Percentiles rank a stretch among this genome's conserved stretches.
These are phyloP conservation scores for Campylomormyrus numenius DNA, from an alignment of 2,113 vertebrate genomes.

Conservation along the genomic window DNA sequence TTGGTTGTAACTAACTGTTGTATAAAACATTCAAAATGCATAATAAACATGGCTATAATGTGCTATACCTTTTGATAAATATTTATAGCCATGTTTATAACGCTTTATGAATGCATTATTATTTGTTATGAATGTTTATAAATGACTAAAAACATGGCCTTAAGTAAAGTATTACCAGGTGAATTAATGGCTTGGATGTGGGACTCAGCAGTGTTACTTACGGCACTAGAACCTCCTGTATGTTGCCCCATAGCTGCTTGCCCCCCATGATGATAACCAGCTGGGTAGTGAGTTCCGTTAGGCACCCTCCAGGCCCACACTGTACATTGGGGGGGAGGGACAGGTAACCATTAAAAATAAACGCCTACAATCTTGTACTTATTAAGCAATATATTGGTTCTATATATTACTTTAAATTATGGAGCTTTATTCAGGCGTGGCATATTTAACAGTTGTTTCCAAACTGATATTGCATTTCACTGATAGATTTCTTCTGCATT, in stretches of 20 bases:
- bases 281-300: conserved; percentile 90
- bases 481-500: neutral
- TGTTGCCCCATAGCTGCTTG: conserved; percentile 88
- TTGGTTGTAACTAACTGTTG: neutral
- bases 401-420: neutral
- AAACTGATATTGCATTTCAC: neutral
- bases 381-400: neutral
- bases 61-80: neutral
- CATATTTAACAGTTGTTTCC: neutral
- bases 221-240: conserved; percentile 87
- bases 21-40: neutral
- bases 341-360: neutral
- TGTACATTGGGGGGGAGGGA: conserved; percentile 33
- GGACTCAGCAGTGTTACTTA: conserved; percentile 55
- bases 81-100: neutral
- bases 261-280: conserved; percentile 91
- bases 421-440: neutral
- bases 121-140: neutral
- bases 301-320: conserved; percentile 90
- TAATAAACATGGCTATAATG: neutral
- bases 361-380: neutral
- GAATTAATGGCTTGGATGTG: neutral
- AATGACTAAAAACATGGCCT: too few species aligned
- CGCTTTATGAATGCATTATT: neutral
- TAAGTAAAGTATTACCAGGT: neutral